Conservation (phyloP, 2,888 invertebrate genomes). For the Antheraea yamamai region DNA sequence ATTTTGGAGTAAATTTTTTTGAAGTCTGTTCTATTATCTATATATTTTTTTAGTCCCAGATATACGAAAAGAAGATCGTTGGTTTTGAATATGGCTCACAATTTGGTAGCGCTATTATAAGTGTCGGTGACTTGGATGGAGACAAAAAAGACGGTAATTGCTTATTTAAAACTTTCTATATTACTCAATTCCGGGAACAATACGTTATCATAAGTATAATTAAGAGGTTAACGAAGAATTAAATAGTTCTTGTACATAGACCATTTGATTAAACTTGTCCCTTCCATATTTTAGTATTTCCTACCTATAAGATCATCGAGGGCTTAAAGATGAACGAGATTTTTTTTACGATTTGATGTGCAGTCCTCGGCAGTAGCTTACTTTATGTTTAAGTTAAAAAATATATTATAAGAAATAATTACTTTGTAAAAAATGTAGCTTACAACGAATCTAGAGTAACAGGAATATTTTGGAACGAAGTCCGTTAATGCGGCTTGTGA, state of each 20-base stretch:
- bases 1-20: no score
- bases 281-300: background rate
- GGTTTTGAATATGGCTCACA: slow-evolving; percentile 26
- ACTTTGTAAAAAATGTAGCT: background rate
- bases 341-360: background rate
- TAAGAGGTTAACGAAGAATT: background rate
- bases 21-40: no score
- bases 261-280: background rate
- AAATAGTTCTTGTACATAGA: background rate
- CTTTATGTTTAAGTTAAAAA: background rate
- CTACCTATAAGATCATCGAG: background rate
- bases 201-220: background rate
- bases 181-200: background rate
- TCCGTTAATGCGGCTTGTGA: no score
- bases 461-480: no score
- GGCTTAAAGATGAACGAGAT: background rate
- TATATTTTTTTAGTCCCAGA: slow-evolving; percentile 5
- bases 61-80: slow-evolving; percentile 29
- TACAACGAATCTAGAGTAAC: background rate
- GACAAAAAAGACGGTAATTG: slow-evolving; percentile 42
- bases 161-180: background rate
- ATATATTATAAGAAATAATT: background rate
- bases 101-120: slow-evolving; percentile 45
- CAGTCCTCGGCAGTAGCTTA: background rate
- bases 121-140: slow-evolving; percentile 41